Percentiles rank a stretch among this genome's conserved stretches.
These are phyloP conservation scores for Drosophila kepulauana DNA, from an alignment of 1,140 invertebrate genomes.

Conservation along the genomic window DNA sequence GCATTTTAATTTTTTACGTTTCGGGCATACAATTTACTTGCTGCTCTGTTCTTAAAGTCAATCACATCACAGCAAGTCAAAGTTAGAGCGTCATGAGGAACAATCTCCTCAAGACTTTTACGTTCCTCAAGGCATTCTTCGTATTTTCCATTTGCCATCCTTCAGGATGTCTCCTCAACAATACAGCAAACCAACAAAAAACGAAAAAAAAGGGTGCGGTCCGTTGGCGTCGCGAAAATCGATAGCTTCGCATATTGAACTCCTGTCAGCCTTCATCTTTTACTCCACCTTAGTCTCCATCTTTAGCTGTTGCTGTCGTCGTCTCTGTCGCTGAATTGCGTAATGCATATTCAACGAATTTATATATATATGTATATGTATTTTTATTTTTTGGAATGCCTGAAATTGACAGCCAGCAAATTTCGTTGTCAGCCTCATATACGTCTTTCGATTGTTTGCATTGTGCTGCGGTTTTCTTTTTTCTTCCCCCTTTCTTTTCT, in stretches of 20 bases:
- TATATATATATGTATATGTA: conserved; percentile 43
- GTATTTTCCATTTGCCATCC: neutral
- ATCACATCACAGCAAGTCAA: conserved; percentile 61
- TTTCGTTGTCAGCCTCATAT: conserved; percentile 69
- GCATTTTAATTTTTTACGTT: conserved; percentile 78
- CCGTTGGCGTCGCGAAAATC: conserved; percentile 47
- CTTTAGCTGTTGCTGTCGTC: too few relatives aligned
- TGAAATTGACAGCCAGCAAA: conserved; percentile 73
- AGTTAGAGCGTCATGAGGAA: neutral
- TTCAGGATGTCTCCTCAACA: conserved; percentile 15
- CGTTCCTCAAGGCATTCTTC: conserved; percentile 45
- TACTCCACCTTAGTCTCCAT: neutral
- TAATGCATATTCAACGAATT: conserved; percentile 70
- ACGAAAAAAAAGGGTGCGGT: conserved; percentile 50
- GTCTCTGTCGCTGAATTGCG: conserved; percentile 20
- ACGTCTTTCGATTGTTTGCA: conserved; percentile 66
- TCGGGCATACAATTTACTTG: conserved; percentile 36
- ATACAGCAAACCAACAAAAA: too few relatives aligned
- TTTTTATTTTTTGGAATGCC: conserved; percentile 37
- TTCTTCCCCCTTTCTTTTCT: conserved; percentile 7
- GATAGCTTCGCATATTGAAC: conserved; percentile 56
- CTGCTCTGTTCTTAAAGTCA: conserved; percentile 60
- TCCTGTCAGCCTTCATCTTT: conserved; percentile 37
- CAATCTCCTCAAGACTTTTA: conserved; percentile 51
- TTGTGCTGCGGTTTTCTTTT: conserved; percentile 27